A percentile compares a stretch with the other conserved stretches of the same genome.
phyloP scores from a whole-genome alignment of 2,113 vertebrate genomes.

The Zingel zingel region DNA sequence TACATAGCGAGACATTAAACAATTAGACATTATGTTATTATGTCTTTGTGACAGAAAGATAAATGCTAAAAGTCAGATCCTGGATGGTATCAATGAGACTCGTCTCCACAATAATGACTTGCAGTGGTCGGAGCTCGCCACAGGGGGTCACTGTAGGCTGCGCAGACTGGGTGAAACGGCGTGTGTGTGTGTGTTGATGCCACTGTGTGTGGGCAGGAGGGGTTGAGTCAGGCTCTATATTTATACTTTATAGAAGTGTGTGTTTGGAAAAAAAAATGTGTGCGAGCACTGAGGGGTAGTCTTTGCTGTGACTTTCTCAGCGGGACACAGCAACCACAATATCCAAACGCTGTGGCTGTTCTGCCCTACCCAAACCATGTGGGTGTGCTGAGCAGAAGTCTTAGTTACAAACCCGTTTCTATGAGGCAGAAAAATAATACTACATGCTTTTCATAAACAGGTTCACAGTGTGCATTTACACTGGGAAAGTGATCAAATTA shows the following conservation, averaged over 20 bases:
- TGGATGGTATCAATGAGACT: background rate
- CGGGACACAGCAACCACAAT: constrained; percentile 52
- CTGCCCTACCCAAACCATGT: constrained; percentile 43
- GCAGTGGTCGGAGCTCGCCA: constrained; percentile 59
- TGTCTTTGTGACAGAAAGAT: background rate
- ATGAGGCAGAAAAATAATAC: background rate
- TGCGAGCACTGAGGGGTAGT: constrained; percentile 34
- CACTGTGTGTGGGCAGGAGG: constrained; percentile 55
- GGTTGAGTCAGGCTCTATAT: constrained; percentile 72
- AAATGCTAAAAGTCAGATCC: background rate
- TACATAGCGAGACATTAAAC: background rate
- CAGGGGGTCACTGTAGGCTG: constrained; percentile 65
- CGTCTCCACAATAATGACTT: background rate
- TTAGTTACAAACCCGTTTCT: constrained; percentile 12
- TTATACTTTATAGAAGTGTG: constrained; percentile 48
- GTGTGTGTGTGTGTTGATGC: constrained; percentile 36
- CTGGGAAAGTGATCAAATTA: background rate
- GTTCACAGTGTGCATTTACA: background rate
- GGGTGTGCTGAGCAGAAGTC: constrained; percentile 36
- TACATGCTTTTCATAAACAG: background rate
- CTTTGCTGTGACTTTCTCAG: constrained; percentile 70
- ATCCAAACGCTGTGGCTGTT: constrained; percentile 47
- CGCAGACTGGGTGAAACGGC: constrained; percentile 6
- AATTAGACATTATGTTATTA: background rate
- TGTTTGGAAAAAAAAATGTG: constrained; percentile 27